A percentile compares a stretch with the other conserved stretches of the same genome.
phyloP scores from a whole-genome alignment of 2,113 vertebrate genomes.

The Bambusicola thoracicus region DNA sequence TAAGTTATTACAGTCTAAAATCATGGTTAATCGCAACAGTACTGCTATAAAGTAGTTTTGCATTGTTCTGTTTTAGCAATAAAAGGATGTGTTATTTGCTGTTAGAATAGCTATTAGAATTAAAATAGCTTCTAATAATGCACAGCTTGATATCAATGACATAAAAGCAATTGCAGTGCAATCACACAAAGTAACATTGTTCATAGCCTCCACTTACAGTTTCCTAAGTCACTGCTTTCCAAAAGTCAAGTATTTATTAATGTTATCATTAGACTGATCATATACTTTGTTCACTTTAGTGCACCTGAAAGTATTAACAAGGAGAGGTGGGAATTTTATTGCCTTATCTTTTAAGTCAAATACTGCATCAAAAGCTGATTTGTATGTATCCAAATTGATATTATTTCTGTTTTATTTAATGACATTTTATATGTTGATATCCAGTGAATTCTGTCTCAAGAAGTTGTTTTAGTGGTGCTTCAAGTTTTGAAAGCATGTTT shows the following conservation, averaged over 20 bases:
- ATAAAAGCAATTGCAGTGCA: constrained; percentile 73
- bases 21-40: constrained; percentile 8
- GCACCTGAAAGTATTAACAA: constrained; percentile 22
- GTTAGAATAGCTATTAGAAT: constrained; percentile 25
- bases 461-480: background rate
- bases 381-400: background rate
- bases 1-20: background rate
- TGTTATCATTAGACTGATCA: constrained; percentile 31
- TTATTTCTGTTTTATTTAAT: constrained; percentile 4
- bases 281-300: background rate
- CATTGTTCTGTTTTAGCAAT: constrained; percentile 27
- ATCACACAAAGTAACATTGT: constrained; percentile 73
- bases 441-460: background rate
- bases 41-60: background rate
- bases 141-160: constrained; percentile 72
- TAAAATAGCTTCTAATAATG: constrained; percentile 54
- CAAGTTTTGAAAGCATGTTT: background rate
- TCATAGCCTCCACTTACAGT: constrained; percentile 67
- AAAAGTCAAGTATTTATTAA: constrained; percentile 72
- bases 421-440: background rate
- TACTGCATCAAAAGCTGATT: background rate
- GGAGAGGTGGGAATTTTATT: background rate
- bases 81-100: constrained; percentile 61
- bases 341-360: background rate
- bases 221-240: constrained; percentile 57